These are phyloP conservation scores for Chaetops frenatus DNA, from an alignment of 2,113 vertebrate species.

Conservation along the genomic window DNA sequence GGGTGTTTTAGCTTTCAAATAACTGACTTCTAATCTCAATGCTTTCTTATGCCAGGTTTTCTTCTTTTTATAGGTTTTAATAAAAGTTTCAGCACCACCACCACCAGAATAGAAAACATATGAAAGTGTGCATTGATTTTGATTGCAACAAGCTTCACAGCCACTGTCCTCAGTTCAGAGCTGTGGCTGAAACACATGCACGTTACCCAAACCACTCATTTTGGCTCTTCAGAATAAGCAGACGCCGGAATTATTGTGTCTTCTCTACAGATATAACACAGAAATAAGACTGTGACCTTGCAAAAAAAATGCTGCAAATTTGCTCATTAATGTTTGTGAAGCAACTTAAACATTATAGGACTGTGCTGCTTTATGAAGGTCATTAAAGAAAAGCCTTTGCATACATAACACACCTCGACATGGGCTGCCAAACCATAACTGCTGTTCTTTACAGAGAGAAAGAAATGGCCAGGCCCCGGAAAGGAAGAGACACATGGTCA, in stretches of 20 bases:
- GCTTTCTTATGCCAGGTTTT: neutral
- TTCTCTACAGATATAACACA: neutral
- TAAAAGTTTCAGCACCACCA: neutral
- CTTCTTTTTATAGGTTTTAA: neutral
- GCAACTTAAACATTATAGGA: neutral
- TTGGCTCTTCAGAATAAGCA: neutral
- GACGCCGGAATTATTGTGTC: neutral
- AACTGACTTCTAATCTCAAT: neutral
- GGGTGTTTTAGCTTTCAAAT: neutral
- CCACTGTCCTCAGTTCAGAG: neutral
- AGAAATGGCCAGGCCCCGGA: neutral
- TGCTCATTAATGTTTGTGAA: neutral
- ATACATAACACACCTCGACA: fast-evolving
- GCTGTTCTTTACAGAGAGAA: neutral
- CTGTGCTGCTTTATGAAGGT: neutral
- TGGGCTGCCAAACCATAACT: neutral
- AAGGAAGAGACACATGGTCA: neutral
- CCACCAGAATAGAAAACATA: neutral
- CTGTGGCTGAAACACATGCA: neutral
- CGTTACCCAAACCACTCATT: neutral
- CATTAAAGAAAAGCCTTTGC: neutral
- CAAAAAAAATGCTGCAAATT: neutral
- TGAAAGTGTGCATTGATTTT: neutral
- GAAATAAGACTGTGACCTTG: neutral
- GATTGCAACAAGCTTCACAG: neutral